Conservation (phyloP, 2,888 invertebrate genomes). For the Tetragonula carbonaria region DNA sequence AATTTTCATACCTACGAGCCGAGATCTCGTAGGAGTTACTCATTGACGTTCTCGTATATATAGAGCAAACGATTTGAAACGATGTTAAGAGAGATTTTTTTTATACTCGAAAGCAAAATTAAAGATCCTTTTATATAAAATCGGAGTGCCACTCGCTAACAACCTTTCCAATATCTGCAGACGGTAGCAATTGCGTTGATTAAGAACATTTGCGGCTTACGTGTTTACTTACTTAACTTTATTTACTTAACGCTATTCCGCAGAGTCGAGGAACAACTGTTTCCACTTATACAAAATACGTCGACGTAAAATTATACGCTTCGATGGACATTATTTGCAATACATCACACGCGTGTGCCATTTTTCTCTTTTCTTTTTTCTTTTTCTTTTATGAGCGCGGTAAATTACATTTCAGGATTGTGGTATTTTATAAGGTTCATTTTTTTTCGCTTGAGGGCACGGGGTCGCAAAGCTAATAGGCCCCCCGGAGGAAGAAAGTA, state of each 20-base stretch:
- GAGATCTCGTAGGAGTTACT: background rate
- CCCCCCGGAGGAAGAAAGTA: background rate
- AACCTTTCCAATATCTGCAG: background rate
- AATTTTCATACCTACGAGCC: background rate
- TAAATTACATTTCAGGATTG: background rate
- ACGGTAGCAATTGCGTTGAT: background rate
- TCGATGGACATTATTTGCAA: background rate
- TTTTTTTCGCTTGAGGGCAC: background rate
- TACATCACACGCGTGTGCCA: background rate
- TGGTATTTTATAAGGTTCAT: background rate
- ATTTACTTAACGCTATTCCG: background rate
- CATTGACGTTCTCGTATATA: background rate
- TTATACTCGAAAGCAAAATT: background rate
- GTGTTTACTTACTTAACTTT: background rate
- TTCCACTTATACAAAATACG: background rate
- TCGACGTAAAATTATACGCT: background rate
- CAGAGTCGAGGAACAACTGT: background rate
- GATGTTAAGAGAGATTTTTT: background rate
- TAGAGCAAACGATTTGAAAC: background rate
- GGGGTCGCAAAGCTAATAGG: background rate
- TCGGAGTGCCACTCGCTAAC: background rate
- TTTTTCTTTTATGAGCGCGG: too few relatives aligned
- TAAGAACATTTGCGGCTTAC: background rate
- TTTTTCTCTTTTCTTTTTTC: background rate
- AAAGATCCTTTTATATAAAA: background rate